phyloP scores from a whole-genome alignment of 2,888 invertebrate species.

The Galerucella pusilla region DNA sequence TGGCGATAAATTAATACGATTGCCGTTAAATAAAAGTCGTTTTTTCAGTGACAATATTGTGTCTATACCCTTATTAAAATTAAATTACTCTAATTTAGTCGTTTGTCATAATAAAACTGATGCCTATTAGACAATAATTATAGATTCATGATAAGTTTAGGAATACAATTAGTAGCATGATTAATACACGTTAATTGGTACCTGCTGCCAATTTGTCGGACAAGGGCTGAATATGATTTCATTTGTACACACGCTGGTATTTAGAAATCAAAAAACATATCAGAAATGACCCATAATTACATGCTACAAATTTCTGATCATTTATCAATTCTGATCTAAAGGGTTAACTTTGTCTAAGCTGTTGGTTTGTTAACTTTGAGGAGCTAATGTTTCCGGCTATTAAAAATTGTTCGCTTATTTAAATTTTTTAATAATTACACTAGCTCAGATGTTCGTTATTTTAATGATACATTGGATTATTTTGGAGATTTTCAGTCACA shows the following conservation, averaged over 20 bases:
- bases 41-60: slow-evolving; percentile 40
- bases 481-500: not conserved
- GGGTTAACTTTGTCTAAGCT: slow-evolving; percentile 10
- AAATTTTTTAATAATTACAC: not conserved
- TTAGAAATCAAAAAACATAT: slow-evolving; percentile 36
- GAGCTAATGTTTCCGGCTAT: slow-evolving; percentile 17
- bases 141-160: slow-evolving; percentile 40
- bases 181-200: slow-evolving; percentile 52
- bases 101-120: slow-evolving; percentile 56
- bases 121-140: slow-evolving; percentile 39
- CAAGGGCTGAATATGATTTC: slow-evolving; percentile 44
- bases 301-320: slow-evolving; percentile 16
- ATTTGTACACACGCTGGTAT: slow-evolving; percentile 43
- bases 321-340: slow-evolving; percentile 29
- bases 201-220: slow-evolving; percentile 46
- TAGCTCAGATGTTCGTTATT: not conserved
- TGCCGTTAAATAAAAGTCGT: slow-evolving; percentile 51
- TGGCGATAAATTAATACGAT: slow-evolving; percentile 54
- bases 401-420: not conserved
- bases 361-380: slow-evolving; percentile 15
- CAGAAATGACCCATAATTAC: slow-evolving; percentile 29
- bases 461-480: not conserved
- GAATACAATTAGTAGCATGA: slow-evolving; percentile 50
- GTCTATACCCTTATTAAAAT: slow-evolving; percentile 55
- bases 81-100: slow-evolving; percentile 59